Base-by-base conservation (phyloP, 2,888 invertebrate species). In the Drosophila flavopinicola region DNA sequence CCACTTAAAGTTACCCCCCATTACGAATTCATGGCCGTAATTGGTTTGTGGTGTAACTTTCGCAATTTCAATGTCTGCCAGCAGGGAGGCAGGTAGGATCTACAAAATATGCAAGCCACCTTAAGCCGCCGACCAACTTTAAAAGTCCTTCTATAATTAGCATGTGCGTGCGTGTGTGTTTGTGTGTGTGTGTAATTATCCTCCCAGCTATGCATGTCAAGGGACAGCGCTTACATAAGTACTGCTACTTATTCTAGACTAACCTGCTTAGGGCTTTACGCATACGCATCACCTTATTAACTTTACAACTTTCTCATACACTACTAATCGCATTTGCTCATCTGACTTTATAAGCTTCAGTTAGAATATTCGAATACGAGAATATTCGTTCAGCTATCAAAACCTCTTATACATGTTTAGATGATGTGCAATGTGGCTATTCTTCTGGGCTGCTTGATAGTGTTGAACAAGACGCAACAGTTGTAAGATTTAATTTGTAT, bases 21-120 rank as follows among this genome's bases (percentile, higher is more conserved):
- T 70, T 70, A 75, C 45, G 45, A 61, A 73, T 73, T 73, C 56
- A 73, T 52, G 30, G 58, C 23, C 25, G 29, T 61, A 75, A 66
- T 75, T 56, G 65, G 44, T 39, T 27, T 58, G 45, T 11, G 48
- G 27, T n/a, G 20, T 37, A 32, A 37, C 35, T 39, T 74, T 42
- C 52, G 64, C 52, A 49, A 52, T 59, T 64, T 33, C 44, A 41
- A 64, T 69, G 29, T 27, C 24, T 56, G 51, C 7, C 53, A 47
- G 27, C 58, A 42, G 38, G 25, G 25, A 45, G n/a, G n/a, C 10
- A 15, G 13, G 17, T 63, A 5, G 10, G 37, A 15, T n/a, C 38
- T 10, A 15, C 15, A 39, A 44, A 60, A 48, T 61, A 44, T 58
- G 29, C 38, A 33, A 30, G 57, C 2, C 27, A 48, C 13, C 42